These are phyloP conservation scores for Anastrepha ludens DNA, from an alignment of 1,140 invertebrate species.

Conservation along the genomic window DNA sequence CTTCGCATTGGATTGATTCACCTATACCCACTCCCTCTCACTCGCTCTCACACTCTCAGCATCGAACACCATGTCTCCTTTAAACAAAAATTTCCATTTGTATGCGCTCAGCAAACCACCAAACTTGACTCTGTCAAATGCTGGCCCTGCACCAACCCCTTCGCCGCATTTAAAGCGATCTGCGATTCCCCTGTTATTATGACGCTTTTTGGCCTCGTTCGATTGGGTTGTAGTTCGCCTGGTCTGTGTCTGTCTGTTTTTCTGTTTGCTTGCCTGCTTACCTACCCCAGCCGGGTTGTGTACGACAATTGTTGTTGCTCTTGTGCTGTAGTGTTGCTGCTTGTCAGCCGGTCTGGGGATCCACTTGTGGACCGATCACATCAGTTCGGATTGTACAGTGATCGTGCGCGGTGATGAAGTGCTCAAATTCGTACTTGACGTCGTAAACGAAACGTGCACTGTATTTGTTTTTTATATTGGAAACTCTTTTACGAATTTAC, in stretches of 20 bases:
- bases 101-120: not conserved
- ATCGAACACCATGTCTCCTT: too few species aligned
- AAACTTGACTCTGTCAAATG: not conserved
- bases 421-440: not conserved
- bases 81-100: not conserved
- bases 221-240: not conserved
- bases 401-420: conserved; percentile 38
- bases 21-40: too few species aligned
- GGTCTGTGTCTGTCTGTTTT: not conserved
- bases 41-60: too few species aligned
- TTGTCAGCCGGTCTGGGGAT: conserved; percentile 33
- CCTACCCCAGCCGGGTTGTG: conserved; percentile 5
- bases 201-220: not conserved
- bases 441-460: not conserved
- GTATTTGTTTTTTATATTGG: not conserved
- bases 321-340: not conserved
- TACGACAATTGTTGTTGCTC: not conserved
- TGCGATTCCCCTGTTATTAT: not conserved
- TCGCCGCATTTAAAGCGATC: not conserved
- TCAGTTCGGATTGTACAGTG: conserved; percentile 36
- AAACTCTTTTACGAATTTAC: not conserved
- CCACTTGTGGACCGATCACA: conserved; percentile 29
- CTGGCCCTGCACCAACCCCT: not conserved
- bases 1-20: too few species aligned
- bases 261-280: not conserved